Evolutionary conservation across 2,797 vertebrate genomes (phyloP).

Genomic region (Cottoperca gobio): DNA sequence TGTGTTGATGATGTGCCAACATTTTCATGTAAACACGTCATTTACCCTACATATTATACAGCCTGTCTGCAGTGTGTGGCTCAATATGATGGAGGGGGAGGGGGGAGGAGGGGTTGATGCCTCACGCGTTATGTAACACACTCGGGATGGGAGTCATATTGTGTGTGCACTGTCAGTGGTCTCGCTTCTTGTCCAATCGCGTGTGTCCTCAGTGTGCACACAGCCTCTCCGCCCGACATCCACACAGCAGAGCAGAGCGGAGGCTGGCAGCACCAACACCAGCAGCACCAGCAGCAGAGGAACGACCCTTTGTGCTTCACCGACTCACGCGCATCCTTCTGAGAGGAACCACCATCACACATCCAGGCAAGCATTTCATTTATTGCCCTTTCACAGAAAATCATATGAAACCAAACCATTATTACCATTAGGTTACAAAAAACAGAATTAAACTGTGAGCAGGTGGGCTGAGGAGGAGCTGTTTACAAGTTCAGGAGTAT

Average conservation of each 20-base stretch:
- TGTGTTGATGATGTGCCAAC: background rate
- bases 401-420: background rate
- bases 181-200: slow-evolving; percentile 52
- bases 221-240: slow-evolving; percentile 46
- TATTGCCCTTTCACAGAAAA: background rate
- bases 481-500: slow-evolving; percentile 60
- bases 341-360: slow-evolving; percentile 29
- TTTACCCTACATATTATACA: background rate
- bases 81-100: background rate
- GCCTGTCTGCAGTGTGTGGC: background rate
- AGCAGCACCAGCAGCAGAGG: slow-evolving; percentile 25
- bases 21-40: background rate
- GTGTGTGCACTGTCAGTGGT: slow-evolving; percentile 57
- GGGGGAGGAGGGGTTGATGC: slow-evolving; percentile 60
- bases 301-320: slow-evolving; percentile 71
- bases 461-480: slow-evolving; percentile 26
- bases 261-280: slow-evolving; percentile 52
- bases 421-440: background rate
- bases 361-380: slow-evolving; percentile 60
- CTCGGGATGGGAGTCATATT: slow-evolving; percentile 60
- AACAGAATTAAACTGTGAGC: background rate
- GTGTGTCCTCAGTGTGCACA: slow-evolving; percentile 56
- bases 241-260: slow-evolving; percentile 41
- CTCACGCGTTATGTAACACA: slow-evolving; percentile 79
- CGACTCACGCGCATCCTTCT: slow-evolving; percentile 49